phyloP scores from a whole-genome alignment of 2,888 invertebrate genomes.

The Athetis lepigone region DNA sequence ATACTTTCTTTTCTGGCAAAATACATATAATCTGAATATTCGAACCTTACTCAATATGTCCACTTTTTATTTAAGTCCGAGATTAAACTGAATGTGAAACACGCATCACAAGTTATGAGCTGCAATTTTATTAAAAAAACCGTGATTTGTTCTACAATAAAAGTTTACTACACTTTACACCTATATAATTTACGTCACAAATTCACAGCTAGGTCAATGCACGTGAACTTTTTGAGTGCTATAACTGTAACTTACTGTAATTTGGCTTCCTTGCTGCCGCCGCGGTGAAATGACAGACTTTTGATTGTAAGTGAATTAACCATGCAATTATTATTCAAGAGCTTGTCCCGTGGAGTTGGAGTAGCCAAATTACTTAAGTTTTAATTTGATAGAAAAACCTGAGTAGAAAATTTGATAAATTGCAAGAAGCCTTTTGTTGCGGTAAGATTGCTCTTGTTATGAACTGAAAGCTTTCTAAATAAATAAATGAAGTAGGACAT shows the following conservation, averaged over 20 bases:
- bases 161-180: too few species aligned
- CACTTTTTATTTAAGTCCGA: too few species aligned
- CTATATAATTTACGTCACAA: too few species aligned
- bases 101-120: too few species aligned
- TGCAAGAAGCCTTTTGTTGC: slow-evolving; percentile 17
- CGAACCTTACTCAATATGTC: too few species aligned
- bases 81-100: too few species aligned
- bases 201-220: too few species aligned
- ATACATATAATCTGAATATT: too few species aligned
- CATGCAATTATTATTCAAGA: slow-evolving; percentile 70
- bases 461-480: slow-evolving; percentile 15
- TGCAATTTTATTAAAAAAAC: too few species aligned
- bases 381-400: slow-evolving; percentile 62
- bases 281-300: slow-evolving; percentile 57
- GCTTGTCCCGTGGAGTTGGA: slow-evolving; percentile 49
- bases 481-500: not conserved
- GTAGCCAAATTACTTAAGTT: slow-evolving; percentile 70
- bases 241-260: slow-evolving; percentile 9
- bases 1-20: too few species aligned
- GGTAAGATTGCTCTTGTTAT: slow-evolving; percentile 6
- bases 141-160: too few species aligned
- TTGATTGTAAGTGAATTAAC: slow-evolving; percentile 72
- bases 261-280: slow-evolving; percentile 34
- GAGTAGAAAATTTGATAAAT: slow-evolving; percentile 44
- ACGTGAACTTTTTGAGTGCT: not conserved